Evolutionary conservation across 2,113 vertebrate genomes (phyloP).

Genomic region (Sprattus sprattus): DNA sequence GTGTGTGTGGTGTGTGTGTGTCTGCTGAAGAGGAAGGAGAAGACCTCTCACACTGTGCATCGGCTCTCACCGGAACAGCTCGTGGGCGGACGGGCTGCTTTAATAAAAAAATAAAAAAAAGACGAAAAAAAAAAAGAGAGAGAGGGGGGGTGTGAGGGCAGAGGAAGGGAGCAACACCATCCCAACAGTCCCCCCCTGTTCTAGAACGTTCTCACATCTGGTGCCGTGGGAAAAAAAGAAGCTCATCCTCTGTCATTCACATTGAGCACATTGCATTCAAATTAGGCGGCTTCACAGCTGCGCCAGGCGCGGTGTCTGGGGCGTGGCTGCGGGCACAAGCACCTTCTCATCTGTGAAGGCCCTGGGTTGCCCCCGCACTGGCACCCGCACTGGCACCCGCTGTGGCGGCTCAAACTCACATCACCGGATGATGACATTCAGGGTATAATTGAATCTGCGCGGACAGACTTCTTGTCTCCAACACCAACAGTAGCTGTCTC

Average conservation of each 20-base stretch:
- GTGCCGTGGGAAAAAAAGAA: conserved; percentile 52
- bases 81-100: neutral
- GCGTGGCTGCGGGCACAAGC: conserved; percentile 28
- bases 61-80: neutral
- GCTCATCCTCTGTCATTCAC: conserved; percentile 43
- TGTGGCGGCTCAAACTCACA: neutral
- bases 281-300: conserved; percentile 56
- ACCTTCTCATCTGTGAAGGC: neutral
- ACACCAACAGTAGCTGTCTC: conserved; percentile 2
- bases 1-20: conserved; percentile 8
- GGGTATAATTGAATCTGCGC: neutral
- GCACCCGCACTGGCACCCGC: neutral
- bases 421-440: neutral
- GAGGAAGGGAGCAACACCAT: conserved; percentile 16
- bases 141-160: conserved; percentile 39
- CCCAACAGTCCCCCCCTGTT: neutral
- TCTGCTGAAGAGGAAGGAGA: neutral
- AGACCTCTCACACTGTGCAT: neutral
- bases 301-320: conserved; percentile 45
- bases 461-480: neutral
- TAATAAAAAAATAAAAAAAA: neutral
- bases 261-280: conserved; percentile 55
- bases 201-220: conserved; percentile 54
- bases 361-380: neutral
- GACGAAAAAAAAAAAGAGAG: conserved; percentile 49